Percentiles rank a stretch among this genome's conserved stretches.
Conservation (phyloP, 2,797 vertebrate species). For the Mormyrus hasselquistii region DNA sequence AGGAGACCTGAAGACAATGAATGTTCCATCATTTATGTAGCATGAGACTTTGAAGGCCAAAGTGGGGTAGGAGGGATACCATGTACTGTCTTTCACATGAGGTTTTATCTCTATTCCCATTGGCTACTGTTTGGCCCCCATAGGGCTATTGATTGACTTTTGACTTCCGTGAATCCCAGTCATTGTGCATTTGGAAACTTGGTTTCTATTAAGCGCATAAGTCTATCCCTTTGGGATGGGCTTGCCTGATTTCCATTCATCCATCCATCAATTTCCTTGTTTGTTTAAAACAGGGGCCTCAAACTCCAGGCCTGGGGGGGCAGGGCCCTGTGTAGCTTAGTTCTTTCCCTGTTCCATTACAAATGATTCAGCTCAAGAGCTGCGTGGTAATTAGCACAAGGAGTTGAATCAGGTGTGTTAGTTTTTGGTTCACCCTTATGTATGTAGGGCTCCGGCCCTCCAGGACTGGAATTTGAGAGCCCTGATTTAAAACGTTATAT, state of each 20-base stretch:
- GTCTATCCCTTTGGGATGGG: not conserved
- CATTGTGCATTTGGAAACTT: not conserved
- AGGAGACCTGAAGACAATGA: conserved; percentile 39
- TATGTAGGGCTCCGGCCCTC: no score
- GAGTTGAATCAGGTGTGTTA: no score
- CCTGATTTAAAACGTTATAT: not conserved
- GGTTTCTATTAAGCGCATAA: not conserved
- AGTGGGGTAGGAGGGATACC: not conserved
- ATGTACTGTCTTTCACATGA: not conserved
- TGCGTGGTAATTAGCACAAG: no score
- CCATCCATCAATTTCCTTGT: not conserved
- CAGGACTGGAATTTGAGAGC: no score
- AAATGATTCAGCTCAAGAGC: no score
- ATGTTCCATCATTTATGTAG: conserved; percentile 34
- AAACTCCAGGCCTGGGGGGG: no score
- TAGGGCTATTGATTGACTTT: not conserved
- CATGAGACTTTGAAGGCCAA: not conserved
- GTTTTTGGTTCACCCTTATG: no score
- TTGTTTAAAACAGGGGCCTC: not conserved
- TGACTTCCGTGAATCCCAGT: not conserved
- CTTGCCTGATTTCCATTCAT: not conserved
- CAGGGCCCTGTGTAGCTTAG: no score
- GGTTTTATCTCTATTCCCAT: not conserved
- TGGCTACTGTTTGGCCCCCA: not conserved
- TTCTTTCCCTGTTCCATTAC: no score